Percentiles rank a stretch among this genome's conserved stretches.
phyloP scores from a whole-genome alignment of 2,113 vertebrate species.

The Peromyscus leucopus region DNA sequence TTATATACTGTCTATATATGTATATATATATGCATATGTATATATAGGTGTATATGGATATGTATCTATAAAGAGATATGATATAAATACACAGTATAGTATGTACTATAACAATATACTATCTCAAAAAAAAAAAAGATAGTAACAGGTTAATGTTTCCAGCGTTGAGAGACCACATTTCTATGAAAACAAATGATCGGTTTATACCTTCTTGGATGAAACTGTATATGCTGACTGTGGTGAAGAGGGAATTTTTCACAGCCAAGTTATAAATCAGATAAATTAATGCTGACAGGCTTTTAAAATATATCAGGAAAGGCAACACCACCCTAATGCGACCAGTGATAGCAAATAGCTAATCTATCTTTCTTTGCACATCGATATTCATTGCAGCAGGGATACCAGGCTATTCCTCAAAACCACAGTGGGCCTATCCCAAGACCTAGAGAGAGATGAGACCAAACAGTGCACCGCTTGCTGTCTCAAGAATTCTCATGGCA shows the following conservation, averaged over 20 bases:
- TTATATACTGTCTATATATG: not conserved
- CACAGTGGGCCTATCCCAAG: slow-evolving; percentile 36
- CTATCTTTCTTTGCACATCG: slow-evolving; percentile 77
- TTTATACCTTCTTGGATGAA: slow-evolving; percentile 26
- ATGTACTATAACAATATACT: no score
- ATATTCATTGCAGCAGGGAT: slow-evolving; percentile 50
- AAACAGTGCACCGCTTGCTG: slow-evolving; percentile 38
- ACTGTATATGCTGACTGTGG: not conserved
- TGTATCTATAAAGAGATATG: not conserved
- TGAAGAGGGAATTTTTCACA: slow-evolving; percentile 63
- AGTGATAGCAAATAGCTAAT: slow-evolving; percentile 65
- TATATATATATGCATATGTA: not conserved
- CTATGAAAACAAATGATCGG: slow-evolving; percentile 63
- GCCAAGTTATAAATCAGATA: slow-evolving; percentile 48
- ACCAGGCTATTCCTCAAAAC: slow-evolving; percentile 65
- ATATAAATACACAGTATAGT: no score
- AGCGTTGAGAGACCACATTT: not conserved
- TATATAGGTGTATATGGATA: no score
- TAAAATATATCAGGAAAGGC: slow-evolving; percentile 56
- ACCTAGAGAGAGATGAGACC: slow-evolving; percentile 1
- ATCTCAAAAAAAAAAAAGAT: not conserved
- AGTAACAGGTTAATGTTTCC: not conserved
- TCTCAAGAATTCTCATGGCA: slow-evolving; percentile 50
- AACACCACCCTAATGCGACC: slow-evolving; percentile 43
- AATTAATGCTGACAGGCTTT: slow-evolving; percentile 63